Evolutionary conservation across 2,888 invertebrate species (phyloP), one percentile per base, ranked within the genome.

Genomic region (Tortricodes alternella): DNA sequence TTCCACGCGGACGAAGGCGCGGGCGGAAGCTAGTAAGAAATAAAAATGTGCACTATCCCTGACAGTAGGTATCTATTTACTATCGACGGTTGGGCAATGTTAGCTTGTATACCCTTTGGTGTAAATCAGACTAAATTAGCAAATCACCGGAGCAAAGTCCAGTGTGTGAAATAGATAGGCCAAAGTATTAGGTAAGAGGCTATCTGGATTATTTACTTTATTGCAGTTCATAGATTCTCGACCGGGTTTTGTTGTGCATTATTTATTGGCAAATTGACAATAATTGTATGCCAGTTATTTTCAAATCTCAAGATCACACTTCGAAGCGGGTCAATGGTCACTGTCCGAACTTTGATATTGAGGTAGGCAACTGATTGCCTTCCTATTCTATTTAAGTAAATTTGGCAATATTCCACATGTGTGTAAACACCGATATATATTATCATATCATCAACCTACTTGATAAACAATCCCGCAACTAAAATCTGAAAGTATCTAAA

Each of bases 301-400:
- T 9, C 19, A 41, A 41, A 49, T 29, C 21, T 9, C 27, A 29
- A 55, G 41, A 55, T 37, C 48, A 15, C 34, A 8, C 23, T 27
- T 18, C 13, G 7, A 44, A 32, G n/a, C 9, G 21, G 49, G 44
- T 50, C 49, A 49, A 43, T 21, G 55, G 34, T 55, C 56, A 44
- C 19, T 29, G 9, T 9, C 27, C 27, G 52, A 55, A 49, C 55
- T 43, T 43, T 55, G 55, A 44, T 56, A 56, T 56, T 56, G 56
- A 43, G 43, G 43, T 43, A 46, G 34, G 21, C 46, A 50, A 44
- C 13, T 1, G 44, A 38, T 50, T 46, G 32, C 44, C 32, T 29
- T 38, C 56, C 27, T 43, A 44, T 24, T 46, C 55, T 41, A 13
- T 38, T n/a, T n/a, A 49, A 46, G 37, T 50, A 32, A 44, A 56